These are phyloP conservation scores for Cheilosia urbana DNA, from an alignment of 2,888 invertebrate genomes.

Conservation along the genomic window DNA sequence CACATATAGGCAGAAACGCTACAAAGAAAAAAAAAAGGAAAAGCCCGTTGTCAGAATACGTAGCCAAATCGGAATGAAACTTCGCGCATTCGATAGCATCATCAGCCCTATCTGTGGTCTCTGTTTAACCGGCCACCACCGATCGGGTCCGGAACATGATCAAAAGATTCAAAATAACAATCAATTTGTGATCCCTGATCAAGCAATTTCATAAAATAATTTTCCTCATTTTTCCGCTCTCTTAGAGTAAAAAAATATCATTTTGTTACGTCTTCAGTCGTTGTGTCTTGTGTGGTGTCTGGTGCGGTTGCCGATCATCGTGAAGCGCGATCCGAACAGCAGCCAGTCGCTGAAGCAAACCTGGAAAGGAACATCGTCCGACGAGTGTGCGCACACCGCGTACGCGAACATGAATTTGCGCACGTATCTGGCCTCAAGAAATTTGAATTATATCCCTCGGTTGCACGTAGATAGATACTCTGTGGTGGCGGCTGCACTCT, in stretches of 20 bases:
- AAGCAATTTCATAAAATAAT: constrained; percentile 81
- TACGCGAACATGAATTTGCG: constrained; percentile 75
- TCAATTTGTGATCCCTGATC: constrained; percentile 83
- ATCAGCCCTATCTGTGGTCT: constrained; percentile 5
- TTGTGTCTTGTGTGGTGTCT: neutral
- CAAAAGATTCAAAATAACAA: constrained; percentile 81
- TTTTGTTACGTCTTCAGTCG: constrained; percentile 70
- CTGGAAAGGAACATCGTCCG: constrained; percentile 33
- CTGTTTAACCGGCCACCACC: constrained; percentile 30
- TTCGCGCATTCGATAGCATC: constrained; percentile 17
- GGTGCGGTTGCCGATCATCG: constrained; percentile 8
- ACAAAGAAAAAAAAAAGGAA: too few relatives aligned
- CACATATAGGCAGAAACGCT: too few relatives aligned
- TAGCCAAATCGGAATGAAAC: constrained; percentile 36
- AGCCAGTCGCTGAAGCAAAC: constrained; percentile 44
- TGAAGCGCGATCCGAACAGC: constrained; percentile 43
- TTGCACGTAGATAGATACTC: constrained; percentile 60
- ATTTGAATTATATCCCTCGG: constrained; percentile 73
- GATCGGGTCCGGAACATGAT: constrained; percentile 74
- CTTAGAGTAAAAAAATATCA: constrained; percentile 76
- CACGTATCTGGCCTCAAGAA: constrained; percentile 76
- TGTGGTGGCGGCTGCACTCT: constrained; percentile 49
- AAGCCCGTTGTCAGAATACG: constrained; percentile 5
- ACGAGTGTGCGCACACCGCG: constrained; percentile 35
- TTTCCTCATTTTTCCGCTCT: constrained; percentile 79